These are phyloP conservation scores for Heterotis niloticus DNA, from an alignment of 2,113 vertebrate genomes.

Conservation along the genomic window DNA sequence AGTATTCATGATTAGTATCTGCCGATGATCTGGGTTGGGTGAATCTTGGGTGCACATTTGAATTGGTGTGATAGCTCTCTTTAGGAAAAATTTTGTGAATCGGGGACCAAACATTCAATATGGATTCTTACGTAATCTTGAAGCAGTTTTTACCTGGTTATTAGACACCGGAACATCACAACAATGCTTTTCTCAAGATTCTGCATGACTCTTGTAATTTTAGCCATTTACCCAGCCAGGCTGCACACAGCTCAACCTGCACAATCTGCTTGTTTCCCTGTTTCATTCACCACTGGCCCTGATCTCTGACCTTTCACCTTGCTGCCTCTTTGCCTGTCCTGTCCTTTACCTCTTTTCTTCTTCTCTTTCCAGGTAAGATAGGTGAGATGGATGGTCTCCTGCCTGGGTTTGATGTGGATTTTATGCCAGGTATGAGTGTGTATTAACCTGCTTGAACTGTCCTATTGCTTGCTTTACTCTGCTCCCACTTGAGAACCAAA, in stretches of 20 bases:
- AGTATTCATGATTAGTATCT: too few relatives aligned
- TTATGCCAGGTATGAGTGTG: conserved; percentile 91
- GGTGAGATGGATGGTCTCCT: conserved; percentile 92
- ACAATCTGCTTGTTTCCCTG: conserved; percentile 28
- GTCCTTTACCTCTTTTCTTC: conserved; percentile 64
- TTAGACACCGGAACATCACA: too few relatives aligned
- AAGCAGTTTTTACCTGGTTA: too few relatives aligned
- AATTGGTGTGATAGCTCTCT: too few relatives aligned
- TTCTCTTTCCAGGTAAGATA: conserved; percentile 93
- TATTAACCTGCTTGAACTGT: conserved; percentile 53
- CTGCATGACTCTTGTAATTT: neutral
- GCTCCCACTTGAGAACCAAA: neutral
- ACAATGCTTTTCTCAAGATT: neutral
- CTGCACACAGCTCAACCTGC: conserved; percentile 36
- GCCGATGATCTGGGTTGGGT: too few relatives aligned
- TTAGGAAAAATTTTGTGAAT: too few relatives aligned
- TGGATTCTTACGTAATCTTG: too few relatives aligned
- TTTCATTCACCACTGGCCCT: conserved; percentile 28
- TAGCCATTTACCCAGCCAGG: neutral
- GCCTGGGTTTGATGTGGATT: conserved; percentile 97
- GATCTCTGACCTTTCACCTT: conserved; percentile 42
- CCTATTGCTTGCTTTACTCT: conserved; percentile 31
- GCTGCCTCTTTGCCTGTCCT: conserved; percentile 47
- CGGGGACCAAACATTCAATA: too few relatives aligned
- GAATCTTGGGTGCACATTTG: too few relatives aligned